These are phyloP conservation scores for Pseudomyrmex flavicornis DNA, from an alignment of 1,140 invertebrate genomes.

Conservation along the genomic window DNA sequence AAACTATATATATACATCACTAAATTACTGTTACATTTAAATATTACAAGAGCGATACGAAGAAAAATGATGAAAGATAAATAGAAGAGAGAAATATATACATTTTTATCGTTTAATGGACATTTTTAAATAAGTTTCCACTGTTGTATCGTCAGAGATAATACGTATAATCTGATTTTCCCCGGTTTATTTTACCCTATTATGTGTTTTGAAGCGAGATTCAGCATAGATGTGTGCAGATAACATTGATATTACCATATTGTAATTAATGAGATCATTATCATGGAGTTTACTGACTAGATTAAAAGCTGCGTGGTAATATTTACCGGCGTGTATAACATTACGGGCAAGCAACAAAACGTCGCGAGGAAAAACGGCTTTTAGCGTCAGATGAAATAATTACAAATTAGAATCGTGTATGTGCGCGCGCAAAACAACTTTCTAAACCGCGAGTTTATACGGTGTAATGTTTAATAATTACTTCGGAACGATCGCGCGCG, in stretches of 20 bases:
- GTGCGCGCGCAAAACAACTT: conserved; percentile 17
- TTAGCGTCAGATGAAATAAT: conserved; percentile 31
- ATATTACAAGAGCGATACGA: not conserved
- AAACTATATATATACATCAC: too few species aligned
- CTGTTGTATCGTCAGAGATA: not conserved
- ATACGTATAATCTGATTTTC: not conserved
- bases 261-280: conserved; percentile 50
- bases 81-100: too few species aligned
- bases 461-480: conserved; percentile 51
- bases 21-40: not conserved
- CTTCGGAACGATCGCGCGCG: conserved; percentile 44
- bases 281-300: conserved; percentile 5
- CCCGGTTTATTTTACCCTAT: not conserved
- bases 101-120: too few species aligned
- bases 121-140: not conserved
- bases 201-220: not conserved
- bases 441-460: conserved; percentile 21
- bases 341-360: too few species aligned
- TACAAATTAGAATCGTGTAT: conserved; percentile 41
- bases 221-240: not conserved
- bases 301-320: conserved; percentile 29
- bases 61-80: too few species aligned
- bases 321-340: too few species aligned
- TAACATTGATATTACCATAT: conserved; percentile 18
- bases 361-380: not conserved